A percentile compares a stretch with the other conserved stretches of the same genome.
Conservation (phyloP, 2,113 vertebrate species). For the Pituophis catenifer region DNA sequence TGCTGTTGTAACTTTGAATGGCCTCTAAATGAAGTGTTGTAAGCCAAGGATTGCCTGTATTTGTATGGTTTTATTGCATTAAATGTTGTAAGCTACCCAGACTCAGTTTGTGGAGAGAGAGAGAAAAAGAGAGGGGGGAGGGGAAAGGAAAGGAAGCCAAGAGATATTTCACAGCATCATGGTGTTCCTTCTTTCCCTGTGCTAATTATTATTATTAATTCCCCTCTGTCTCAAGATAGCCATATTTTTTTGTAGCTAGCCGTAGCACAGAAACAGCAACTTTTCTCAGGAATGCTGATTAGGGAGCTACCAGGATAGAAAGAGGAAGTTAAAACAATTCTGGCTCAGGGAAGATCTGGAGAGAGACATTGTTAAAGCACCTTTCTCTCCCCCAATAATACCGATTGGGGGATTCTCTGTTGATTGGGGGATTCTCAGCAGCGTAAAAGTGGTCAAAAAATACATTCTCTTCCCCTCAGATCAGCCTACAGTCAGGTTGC, state of each 20-base stretch:
- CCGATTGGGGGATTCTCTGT: not conserved
- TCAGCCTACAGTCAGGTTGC: not conserved
- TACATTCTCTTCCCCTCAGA: not conserved
- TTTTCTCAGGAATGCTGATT: not conserved
- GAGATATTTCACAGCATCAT: not conserved
- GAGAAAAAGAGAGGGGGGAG: rapidly evolving
- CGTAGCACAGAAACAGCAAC: not conserved
- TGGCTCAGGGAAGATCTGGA: not conserved
- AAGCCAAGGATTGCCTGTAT: too few species aligned
- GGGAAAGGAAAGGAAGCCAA: too few species aligned
- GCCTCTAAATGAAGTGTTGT: too few species aligned
- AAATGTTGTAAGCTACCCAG: too few species aligned
- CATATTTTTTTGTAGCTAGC: not conserved
- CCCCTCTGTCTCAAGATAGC: not conserved
- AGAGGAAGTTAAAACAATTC: not conserved
- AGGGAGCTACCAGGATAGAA: not conserved
- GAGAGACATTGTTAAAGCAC: not conserved
- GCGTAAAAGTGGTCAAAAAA: not conserved
- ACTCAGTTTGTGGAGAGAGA: too few species aligned
- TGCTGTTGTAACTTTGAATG: too few species aligned
- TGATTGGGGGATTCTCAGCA: too few species aligned
- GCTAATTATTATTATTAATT: not conserved
- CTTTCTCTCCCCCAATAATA: not conserved
- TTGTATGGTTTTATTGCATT: too few species aligned
- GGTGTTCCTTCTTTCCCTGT: not conserved